Percentiles rank a stretch among this genome's conserved stretches.
Conservation (phyloP, 2,797 vertebrate species). For the Stomatorhinus walkeri region DNA sequence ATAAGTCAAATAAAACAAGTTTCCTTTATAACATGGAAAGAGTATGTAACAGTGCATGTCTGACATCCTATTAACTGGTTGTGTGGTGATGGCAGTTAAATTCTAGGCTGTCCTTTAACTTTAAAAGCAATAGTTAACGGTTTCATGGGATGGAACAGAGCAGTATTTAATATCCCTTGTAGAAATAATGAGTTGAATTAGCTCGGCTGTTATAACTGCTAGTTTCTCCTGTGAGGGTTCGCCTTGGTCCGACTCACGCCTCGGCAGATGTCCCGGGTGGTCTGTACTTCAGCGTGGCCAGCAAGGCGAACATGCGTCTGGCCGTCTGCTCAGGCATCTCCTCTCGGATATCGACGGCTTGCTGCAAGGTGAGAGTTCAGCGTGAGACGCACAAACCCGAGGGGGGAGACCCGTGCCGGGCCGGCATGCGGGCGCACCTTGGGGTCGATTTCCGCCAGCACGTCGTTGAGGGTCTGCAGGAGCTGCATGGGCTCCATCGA, state of each 20-base stretch:
- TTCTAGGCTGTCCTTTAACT: background rate
- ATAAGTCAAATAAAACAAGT: background rate
- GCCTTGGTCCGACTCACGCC: conserved; percentile 64
- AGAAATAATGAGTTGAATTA: background rate
- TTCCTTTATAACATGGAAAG: background rate
- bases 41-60: background rate
- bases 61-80: background rate
- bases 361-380: conserved; percentile 58
- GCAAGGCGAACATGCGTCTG: conserved; percentile 80
- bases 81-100: background rate
- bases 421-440: conserved; percentile 64
- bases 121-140: background rate
- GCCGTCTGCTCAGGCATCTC: conserved; percentile 90
- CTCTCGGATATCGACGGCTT: conserved; percentile 87
- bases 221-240: background rate
- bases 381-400: background rate
- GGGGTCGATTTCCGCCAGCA: conserved; percentile 86
- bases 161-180: background rate
- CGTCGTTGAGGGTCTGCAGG: conserved; percentile 85
- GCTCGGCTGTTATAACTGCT: background rate
- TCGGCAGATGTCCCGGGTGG: conserved; percentile 73
- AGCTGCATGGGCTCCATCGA: conserved; percentile 84
- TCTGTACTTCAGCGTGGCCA: conserved; percentile 91
- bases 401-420: background rate
- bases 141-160: background rate